These are phyloP conservation scores for Panthera tigris DNA, from an alignment of 2,113 vertebrate genomes.

Conservation along the genomic window DNA sequence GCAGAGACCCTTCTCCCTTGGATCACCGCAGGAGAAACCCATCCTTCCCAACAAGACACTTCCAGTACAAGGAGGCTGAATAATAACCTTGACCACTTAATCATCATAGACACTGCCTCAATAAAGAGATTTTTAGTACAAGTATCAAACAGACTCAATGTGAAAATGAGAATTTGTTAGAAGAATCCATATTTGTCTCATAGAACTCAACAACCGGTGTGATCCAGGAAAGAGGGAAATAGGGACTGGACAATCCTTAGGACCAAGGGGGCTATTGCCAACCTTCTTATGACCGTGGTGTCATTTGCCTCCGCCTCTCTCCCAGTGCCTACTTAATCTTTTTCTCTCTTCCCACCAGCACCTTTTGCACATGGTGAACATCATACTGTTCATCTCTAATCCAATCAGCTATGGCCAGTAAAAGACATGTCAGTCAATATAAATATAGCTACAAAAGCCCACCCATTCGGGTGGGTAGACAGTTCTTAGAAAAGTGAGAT, in stretches of 20 bases:
- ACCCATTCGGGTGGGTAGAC: not conserved
- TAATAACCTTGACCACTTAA: not conserved
- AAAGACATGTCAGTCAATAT: not conserved
- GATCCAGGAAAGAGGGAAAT: not conserved
- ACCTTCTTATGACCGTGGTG: not conserved
- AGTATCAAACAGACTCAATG: not conserved
- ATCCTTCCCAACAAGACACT: not conserved
- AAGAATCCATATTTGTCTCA: not conserved
- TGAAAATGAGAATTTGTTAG: constrained; percentile 31
- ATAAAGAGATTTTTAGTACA: not conserved
- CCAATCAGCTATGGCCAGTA: not conserved
- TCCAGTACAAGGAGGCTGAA: not conserved
- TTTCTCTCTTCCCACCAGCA: not conserved
- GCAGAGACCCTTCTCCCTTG: not conserved
- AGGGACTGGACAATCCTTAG: not conserved
- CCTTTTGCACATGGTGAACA: not conserved
- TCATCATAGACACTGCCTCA: not conserved
- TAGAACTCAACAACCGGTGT: not conserved
- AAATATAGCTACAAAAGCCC: not conserved
- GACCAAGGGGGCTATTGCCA: not conserved
- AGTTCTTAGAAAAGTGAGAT: not conserved
- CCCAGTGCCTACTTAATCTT: not conserved
- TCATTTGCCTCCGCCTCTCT: not conserved
- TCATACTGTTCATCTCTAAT: not conserved
- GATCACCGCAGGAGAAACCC: not conserved